phyloP scores from a whole-genome alignment of 2,888 invertebrate genomes.

The Baronia brevicornis region DNA sequence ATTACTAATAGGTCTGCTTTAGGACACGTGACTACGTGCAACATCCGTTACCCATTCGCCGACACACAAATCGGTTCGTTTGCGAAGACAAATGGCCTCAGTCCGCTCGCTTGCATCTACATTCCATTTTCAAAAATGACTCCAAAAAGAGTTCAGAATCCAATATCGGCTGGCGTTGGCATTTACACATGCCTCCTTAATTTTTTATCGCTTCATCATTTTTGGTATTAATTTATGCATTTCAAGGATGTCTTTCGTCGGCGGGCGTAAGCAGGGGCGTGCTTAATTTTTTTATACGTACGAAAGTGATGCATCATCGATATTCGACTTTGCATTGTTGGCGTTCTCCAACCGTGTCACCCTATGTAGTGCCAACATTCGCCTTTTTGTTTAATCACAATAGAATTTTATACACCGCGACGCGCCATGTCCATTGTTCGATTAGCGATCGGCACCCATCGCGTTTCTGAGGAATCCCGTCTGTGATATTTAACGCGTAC shows the following conservation, averaged over 20 bases:
- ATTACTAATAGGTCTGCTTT: constrained; percentile 54
- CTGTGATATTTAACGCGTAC: constrained; percentile 64
- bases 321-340: constrained; percentile 41
- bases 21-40: constrained; percentile 54
- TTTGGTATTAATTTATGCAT: constrained; percentile 23
- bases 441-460: constrained; percentile 49
- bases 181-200: constrained; percentile 27
- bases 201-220: constrained; percentile 27
- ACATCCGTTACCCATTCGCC: constrained; percentile 67
- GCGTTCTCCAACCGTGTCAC: constrained; percentile 46
- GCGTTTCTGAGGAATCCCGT: constrained; percentile 45
- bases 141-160: constrained; percentile 54
- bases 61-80: constrained; percentile 73
- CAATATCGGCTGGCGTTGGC: constrained; percentile 41
- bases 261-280: constrained; percentile 20
- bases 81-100: constrained; percentile 67
- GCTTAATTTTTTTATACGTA: constrained; percentile 19
- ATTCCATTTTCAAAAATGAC: constrained; percentile 64
- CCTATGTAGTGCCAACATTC: constrained; percentile 32
- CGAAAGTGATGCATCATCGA: constrained; percentile 41
- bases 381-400: constrained; percentile 48
- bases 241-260: constrained; percentile 21
- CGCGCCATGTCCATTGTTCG: constrained; percentile 59
- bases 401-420: constrained; percentile 44
- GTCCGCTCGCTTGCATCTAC: constrained; percentile 50